phyloP scores from a whole-genome alignment of 2,888 invertebrate species.

The Acleris laterana region DNA sequence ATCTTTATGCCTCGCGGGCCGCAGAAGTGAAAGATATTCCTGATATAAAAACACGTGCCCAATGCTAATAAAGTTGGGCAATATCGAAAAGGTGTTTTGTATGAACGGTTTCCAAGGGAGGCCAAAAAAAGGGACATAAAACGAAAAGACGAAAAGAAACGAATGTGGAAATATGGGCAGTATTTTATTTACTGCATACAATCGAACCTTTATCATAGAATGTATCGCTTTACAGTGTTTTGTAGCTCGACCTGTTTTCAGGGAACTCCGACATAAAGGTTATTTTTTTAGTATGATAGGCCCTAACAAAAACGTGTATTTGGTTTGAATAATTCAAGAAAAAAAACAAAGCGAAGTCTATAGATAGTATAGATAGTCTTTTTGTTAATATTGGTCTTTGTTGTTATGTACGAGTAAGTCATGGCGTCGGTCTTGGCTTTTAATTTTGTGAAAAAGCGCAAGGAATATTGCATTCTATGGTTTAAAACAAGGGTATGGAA shows the following conservation, averaged over 20 bases:
- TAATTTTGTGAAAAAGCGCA: too few relatives aligned
- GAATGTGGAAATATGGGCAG: constrained; percentile 82
- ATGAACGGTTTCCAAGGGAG: constrained; percentile 77
- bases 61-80: constrained; percentile 81
- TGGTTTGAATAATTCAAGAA: neutral
- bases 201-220: constrained; percentile 82
- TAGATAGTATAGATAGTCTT: too few relatives aligned
- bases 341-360: neutral
- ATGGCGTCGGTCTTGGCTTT: too few relatives aligned
- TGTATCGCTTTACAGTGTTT: constrained; percentile 76
- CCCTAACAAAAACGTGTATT: constrained; percentile 4
- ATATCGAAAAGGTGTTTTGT: constrained; percentile 82
- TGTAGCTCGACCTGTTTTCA: constrained; percentile 66
- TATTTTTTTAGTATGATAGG: constrained; percentile 20
- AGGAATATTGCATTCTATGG: too few relatives aligned
- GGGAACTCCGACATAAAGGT: constrained; percentile 26
- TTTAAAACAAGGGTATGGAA: too few relatives aligned
- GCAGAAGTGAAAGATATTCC: constrained; percentile 76
- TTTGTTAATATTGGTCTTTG: too few relatives aligned
- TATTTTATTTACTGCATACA: constrained; percentile 85
- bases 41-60: constrained; percentile 80
- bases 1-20: constrained; percentile 70
- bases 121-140: constrained; percentile 80
- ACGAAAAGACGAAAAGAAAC: constrained; percentile 76
- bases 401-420: too few relatives aligned